Conservation (phyloP, 1,140 invertebrate species). For the Theocolax elegans region DNA sequence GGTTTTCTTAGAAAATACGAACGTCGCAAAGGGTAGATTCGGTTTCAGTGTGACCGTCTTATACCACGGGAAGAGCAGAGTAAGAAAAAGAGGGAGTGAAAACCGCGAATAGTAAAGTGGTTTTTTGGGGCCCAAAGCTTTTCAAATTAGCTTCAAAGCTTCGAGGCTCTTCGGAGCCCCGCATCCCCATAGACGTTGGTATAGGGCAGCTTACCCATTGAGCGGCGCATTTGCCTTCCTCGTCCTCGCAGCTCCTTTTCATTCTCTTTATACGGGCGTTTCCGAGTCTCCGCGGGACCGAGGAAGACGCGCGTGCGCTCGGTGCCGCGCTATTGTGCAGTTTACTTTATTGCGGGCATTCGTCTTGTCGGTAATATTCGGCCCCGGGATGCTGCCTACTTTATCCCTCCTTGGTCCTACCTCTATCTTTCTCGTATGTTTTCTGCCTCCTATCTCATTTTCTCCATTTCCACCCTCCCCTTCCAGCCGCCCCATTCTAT, state of each 20-base stretch:
- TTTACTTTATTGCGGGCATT: slow-evolving; percentile 56
- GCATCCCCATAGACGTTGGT: too few species aligned
- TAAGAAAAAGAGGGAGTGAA: too few species aligned
- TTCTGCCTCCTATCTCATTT: not conserved
- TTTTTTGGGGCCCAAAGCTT: too few species aligned
- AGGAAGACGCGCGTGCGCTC: not conserved
- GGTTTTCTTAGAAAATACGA: slow-evolving; percentile 17
- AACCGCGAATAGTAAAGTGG: too few species aligned
- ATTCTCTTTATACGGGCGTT: too few species aligned
- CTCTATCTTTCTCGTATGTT: not conserved
- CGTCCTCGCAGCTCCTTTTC: too few species aligned
- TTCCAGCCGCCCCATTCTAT: not conserved
- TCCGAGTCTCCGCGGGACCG: too few species aligned
- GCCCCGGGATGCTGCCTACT: slow-evolving; percentile 28
- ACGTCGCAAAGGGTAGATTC: not conserved
- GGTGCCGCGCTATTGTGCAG: slow-evolving; percentile 44
- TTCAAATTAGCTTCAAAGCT: too few species aligned
- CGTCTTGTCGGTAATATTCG: slow-evolving; percentile 54
- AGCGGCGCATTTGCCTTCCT: too few species aligned
- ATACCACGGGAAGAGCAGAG: not conserved
- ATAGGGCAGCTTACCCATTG: too few species aligned
- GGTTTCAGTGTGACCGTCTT: not conserved
- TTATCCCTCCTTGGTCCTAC: slow-evolving; percentile 16
- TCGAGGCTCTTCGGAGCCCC: too few species aligned
- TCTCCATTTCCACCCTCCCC: not conserved